Conservation (phyloP, 2,888 invertebrate genomes). For the Drosophila testacea region DNA sequence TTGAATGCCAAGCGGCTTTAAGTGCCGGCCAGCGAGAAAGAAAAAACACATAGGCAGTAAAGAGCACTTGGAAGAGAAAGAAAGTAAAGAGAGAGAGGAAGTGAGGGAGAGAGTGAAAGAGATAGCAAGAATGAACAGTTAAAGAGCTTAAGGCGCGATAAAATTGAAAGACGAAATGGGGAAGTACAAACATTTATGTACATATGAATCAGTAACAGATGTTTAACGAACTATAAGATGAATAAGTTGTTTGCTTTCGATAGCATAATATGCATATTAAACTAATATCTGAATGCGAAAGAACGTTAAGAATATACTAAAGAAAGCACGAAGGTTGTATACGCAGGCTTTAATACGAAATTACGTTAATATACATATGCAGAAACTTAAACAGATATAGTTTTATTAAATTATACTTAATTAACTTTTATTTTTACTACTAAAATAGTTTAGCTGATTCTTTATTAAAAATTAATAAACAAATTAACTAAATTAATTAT, state of each 20-base stretch:
- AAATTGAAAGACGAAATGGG: constrained; percentile 38
- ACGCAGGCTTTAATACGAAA: no score
- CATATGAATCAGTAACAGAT: constrained; percentile 28
- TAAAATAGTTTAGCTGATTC: no score
- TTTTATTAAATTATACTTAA: no score
- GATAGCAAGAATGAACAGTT: constrained; percentile 20
- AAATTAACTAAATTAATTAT: no score
- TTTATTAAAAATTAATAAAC: not conserved
- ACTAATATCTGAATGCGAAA: not conserved
- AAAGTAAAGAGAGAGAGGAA: constrained; percentile 3
- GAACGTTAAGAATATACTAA: not conserved
- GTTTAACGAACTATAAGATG: constrained; percentile 52
- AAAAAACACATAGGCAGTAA: constrained; percentile 8
- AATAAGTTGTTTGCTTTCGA: constrained; percentile 10
- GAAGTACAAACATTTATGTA: constrained; percentile 1
- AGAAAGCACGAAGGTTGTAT: no score
- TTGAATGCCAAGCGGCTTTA: constrained; percentile 76
- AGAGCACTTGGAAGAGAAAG: constrained; percentile 10
- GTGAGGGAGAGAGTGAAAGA: constrained; percentile 5
- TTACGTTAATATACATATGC: no score
- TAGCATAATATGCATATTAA: constrained; percentile 15
- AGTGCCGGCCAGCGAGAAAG: constrained; percentile 35
- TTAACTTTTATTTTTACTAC: no score
- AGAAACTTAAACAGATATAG: no score
- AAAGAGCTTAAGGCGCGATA: constrained; percentile 52